A percentile compares a stretch with the other conserved stretches of the same genome.
Conservation (phyloP, 2,888 invertebrate species). For the Scelioninae gen. 1 region DNA sequence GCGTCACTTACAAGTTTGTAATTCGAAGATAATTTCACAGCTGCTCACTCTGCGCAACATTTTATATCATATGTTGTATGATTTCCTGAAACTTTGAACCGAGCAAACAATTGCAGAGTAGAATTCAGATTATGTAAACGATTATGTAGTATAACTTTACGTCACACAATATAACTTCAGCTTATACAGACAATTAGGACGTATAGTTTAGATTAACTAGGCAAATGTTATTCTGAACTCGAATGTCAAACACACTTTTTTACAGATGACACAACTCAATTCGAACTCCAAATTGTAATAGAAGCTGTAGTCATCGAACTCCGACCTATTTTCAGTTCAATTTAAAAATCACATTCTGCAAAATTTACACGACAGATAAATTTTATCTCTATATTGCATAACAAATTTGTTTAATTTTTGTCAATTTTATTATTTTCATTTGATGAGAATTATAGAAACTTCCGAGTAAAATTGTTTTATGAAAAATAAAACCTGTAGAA, state of each 20-base stretch:
- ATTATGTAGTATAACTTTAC: constrained; percentile 59
- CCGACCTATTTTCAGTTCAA: constrained; percentile 4
- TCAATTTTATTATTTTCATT: no score
- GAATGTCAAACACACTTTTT: constrained; percentile 45
- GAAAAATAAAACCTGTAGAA: not conserved
- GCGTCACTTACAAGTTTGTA: constrained; percentile 33
- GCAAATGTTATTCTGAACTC: constrained; percentile 52
- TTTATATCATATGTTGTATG: constrained; percentile 49
- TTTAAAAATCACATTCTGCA: no score
- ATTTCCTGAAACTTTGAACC: constrained; percentile 49
- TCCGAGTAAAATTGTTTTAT: no score
- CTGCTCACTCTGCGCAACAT: constrained; percentile 21
- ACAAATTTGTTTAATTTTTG: no score
- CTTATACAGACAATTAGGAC: constrained; percentile 49
- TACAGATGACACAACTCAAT: constrained; percentile 3
- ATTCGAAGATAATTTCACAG: constrained; percentile 48
- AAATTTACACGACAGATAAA: no score
- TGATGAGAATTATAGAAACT: no score
- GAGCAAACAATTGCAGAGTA: constrained; percentile 45
- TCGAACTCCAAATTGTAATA: constrained; percentile 13
- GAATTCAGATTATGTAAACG: constrained; percentile 58
- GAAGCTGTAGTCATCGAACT: not conserved
- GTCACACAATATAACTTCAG: constrained; percentile 59
- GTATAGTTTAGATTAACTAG: constrained; percentile 49
- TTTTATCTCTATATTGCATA: not conserved